Conservation (phyloP, 1,140 invertebrate genomes). For the Lepeophtheirus salmonis region DNA sequence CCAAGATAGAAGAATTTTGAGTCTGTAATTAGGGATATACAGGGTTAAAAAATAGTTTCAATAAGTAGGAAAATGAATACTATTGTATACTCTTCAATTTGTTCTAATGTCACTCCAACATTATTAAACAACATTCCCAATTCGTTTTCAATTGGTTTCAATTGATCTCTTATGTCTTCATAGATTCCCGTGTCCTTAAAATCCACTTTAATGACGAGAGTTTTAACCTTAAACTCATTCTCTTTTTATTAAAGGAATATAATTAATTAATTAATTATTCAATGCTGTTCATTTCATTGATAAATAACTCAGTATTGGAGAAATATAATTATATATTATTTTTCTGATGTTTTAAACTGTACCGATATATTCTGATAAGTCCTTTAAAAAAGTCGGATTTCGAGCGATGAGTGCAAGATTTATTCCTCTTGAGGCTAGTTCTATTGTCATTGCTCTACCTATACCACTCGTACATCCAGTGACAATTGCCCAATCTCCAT, state of each 20-base stretch:
- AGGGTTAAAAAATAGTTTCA: no score
- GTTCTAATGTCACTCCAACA: constrained; percentile 71
- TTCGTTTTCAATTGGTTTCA: constrained; percentile 33
- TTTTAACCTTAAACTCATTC: constrained; percentile 49
- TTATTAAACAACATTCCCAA: constrained; percentile 87
- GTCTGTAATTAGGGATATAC: no score
- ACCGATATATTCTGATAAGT: not conserved
- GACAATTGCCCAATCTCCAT: constrained; percentile 27
- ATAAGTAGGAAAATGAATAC: no score
- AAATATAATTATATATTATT: no score
- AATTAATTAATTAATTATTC: no score
- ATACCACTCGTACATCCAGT: constrained; percentile 37
- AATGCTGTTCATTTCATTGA: no score
- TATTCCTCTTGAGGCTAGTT: constrained; percentile 40
- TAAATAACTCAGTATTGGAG: no score
- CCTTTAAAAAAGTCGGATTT: constrained; percentile 32
- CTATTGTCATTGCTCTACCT: constrained; percentile 32
- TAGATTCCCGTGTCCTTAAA: constrained; percentile 37
- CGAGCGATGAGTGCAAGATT: constrained; percentile 75
- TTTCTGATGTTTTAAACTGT: no score
- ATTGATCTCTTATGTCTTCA: not conserved
- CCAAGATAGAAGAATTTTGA: constrained; percentile 20
- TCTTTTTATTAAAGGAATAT: no score
- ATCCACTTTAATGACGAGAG: constrained; percentile 59
- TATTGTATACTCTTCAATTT: no score